Conservation (phyloP, 2,888 invertebrate genomes). For the Polyommatus icarus region DNA sequence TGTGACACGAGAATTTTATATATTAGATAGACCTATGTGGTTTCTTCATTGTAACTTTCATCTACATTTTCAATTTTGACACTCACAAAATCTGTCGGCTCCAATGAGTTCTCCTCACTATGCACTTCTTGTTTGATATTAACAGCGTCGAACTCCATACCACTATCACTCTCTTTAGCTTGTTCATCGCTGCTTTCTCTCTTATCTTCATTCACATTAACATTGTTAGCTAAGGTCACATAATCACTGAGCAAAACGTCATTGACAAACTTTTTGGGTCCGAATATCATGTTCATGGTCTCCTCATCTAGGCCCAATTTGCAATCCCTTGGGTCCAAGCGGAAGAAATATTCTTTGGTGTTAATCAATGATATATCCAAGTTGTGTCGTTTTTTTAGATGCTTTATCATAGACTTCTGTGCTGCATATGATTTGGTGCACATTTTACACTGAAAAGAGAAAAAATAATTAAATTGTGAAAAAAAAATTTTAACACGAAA, state of each 20-base stretch:
- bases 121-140: conserved; percentile 41
- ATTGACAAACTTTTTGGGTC: conserved; percentile 52
- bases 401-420: conserved; percentile 68
- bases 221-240: conserved; percentile 49
- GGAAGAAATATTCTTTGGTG: conserved; percentile 56
- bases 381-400: conserved; percentile 69
- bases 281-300: conserved; percentile 64
- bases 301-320: conserved; percentile 63
- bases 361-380: conserved; percentile 53
- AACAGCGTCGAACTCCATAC: conserved; percentile 39
- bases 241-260: conserved; percentile 55
- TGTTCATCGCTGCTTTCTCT: conserved; percentile 35
- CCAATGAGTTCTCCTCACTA: conserved; percentile 50
- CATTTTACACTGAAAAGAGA: conserved; percentile 67
- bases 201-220: conserved; percentile 40
- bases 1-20: too few relatives aligned
- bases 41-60: conserved; percentile 35
- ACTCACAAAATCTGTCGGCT: conserved; percentile 72
- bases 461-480: background rate
- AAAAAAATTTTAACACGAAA: background rate
- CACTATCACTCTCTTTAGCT: conserved; percentile 39
- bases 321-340: conserved; percentile 67
- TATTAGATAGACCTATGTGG: background rate
- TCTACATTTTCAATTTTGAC: conserved; percentile 70
- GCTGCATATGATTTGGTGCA: conserved; percentile 74